Conservation (phyloP, 2,797 vertebrate species). For the Rhinogobio ventralis region DNA sequence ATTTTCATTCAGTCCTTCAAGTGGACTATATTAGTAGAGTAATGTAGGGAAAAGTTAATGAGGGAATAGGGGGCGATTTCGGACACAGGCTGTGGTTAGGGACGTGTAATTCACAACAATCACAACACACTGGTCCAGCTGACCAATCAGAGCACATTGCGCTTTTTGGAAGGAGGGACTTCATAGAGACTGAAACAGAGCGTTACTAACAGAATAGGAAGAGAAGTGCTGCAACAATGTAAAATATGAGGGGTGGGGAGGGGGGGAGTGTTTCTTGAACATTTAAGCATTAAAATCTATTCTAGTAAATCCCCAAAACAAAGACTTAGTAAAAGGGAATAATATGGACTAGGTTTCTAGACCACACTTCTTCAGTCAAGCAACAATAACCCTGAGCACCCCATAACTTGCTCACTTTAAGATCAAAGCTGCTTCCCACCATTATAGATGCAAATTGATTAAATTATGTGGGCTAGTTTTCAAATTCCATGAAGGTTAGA, state of each 20-base stretch:
- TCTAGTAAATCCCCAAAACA: not conserved
- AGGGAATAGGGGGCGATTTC: too few species aligned
- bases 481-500: conserved; percentile 35
- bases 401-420: conserved; percentile 10
- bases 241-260: not conserved
- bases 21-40: too few species aligned
- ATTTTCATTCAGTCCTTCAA: too few species aligned
- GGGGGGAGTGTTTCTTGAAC: too few species aligned
- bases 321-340: not conserved
- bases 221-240: not conserved
- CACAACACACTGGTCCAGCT: too few species aligned
- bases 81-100: too few species aligned
- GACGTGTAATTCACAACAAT: too few species aligned
- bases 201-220: not conserved
- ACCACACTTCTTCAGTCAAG: not conserved
- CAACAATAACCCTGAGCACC: not conserved
- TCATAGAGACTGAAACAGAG: too few species aligned
- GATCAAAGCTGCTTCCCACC: conserved; percentile 22
- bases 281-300: not conserved
- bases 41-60: too few species aligned
- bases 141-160: too few species aligned
- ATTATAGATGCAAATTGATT: conserved; percentile 51
- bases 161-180: too few species aligned
- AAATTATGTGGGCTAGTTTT: conserved; percentile 34
- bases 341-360: not conserved